phyloP scores from a whole-genome alignment of 35 echinoderm and acorn worm species.

The Strongylocentrotus purpuratus region DNA sequence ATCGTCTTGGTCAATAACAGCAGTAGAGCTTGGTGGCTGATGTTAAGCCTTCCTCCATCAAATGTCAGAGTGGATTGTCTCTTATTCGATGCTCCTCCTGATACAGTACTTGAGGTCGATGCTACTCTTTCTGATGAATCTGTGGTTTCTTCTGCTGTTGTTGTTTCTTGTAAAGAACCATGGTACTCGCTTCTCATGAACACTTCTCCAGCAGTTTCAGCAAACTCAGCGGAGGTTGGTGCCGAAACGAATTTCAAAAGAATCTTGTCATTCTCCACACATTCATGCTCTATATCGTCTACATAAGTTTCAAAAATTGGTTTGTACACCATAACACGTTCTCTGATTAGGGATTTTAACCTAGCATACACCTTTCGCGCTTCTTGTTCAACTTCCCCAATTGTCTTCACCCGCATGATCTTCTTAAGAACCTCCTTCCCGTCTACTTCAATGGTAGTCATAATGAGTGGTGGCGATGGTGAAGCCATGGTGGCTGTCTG shows the following conservation, averaged over 20 bases:
- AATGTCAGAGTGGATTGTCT: background rate
- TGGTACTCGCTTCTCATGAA: no score
- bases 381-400: background rate
- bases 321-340: background rate
- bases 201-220: no score
- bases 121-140: no score
- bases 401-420: background rate
- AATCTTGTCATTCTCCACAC: no score
- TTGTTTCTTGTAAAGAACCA: no score
- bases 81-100: no score
- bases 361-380: background rate
- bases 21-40: background rate
- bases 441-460: background rate
- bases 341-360: background rate
- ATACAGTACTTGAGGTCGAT: no score
- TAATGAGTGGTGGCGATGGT: background rate
- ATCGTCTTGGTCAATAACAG: background rate
- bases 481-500: no score
- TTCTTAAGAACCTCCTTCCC: background rate
- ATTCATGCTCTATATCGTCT: no score
- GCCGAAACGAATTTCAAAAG: no score
- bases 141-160: no score
- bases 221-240: no score
- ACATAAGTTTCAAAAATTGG: background rate
- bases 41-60: background rate